Base-by-base conservation (phyloP, 2,888 invertebrate species). In the Hoplodrina blanda region DNA sequence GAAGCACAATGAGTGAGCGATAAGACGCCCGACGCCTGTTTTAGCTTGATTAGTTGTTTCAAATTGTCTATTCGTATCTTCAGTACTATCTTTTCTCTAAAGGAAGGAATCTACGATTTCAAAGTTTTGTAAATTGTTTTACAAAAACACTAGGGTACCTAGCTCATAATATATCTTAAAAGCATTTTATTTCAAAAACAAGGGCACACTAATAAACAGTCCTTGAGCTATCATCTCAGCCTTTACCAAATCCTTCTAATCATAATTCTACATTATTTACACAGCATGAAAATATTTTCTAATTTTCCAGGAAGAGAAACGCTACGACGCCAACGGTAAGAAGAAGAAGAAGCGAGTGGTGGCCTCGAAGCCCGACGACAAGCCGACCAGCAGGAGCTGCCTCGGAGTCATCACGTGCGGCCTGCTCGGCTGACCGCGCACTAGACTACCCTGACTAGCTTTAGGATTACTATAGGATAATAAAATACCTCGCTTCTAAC, bases 241-340 rank as follows among this genome's bases (percentile, higher is more conserved):
- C 25, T n/a, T 15, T 17, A 46, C 17, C 20, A n/a, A n/a, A n/a
- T 62, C 6, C 2, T 17, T 10, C 1, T 20, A 20, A 20, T 37
- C 6, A 1, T 49, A n/a, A n/a, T 10, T 4, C 13, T 6, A 37
- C 37, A 37, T 37, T 37, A 37, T 37, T 37, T 8, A 8, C 37
- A 37, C 0, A 17, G 0, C 4, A 19, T 53, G 0, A 33, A 1
- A n/a, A 44, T 19, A 4, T 25, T 13, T 30, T 19, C 1, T 25
- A 33, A 37, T 46, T 49, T 91, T 89, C 10, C 91, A 95, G 95
- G 93, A 93, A 61, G 95, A 95, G 76, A 94, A 92, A 82, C 85
- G 88, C 33, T 95, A 91, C 75, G 95, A 95, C 54, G 93, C 90
- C 0, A 94, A 92, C 49, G 95, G 95, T 0, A 95, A 95, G 80